Evolutionary conservation across 2,888 invertebrate species (phyloP), one percentile per base, ranked within the genome.

Genomic region (Agapetus fuscipes): DNA sequence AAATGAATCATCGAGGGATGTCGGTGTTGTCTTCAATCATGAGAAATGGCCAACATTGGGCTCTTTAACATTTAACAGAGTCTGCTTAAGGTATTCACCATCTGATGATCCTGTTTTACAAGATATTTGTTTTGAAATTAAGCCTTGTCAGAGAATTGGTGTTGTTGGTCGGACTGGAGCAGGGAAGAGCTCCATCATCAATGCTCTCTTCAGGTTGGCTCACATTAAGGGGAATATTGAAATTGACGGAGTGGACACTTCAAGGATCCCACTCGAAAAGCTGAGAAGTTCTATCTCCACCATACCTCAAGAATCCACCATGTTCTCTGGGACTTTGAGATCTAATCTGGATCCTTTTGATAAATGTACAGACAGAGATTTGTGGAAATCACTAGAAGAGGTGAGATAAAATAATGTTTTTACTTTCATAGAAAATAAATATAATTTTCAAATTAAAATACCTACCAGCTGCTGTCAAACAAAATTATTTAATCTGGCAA

Each of bases 251-350:
- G 49, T 83, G 1, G 69, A 77, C 34, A 74, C 74, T 2, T 56
- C 62, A 1, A 56, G 57, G 1, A 66, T 87, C 16, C 74, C 76
- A 9, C 55, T 81, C 12, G 71, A 75, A 36, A 67, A 71, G 39
- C 61, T 81, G 41, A 63, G 79, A 12, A 68, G 72, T 39, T 74
- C 72, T 46, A 64, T 79, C 42, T 74, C 78, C 11, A 77, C 78
- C 30, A 78, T 79, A 46, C 78, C 78, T 1, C 79, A 88, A 66
- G 86, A 86, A 53, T 87, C 87, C 0, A 80, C 87, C 3, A 57
- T 89, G 10, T 87, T 94, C 56, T 83, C 86, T 28, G 93, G 91
- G 2, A 81, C 83, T 0, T 67, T 94, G 58, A 74, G 93, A 25
- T 80, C 80, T 53, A 87, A 86, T 57, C 62, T 86, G 44, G 86